Evolutionary conservation across 1,140 invertebrate genomes (phyloP), one percentile per base, ranked within the genome.

Genomic region (Cotesia vestalis): DNA sequence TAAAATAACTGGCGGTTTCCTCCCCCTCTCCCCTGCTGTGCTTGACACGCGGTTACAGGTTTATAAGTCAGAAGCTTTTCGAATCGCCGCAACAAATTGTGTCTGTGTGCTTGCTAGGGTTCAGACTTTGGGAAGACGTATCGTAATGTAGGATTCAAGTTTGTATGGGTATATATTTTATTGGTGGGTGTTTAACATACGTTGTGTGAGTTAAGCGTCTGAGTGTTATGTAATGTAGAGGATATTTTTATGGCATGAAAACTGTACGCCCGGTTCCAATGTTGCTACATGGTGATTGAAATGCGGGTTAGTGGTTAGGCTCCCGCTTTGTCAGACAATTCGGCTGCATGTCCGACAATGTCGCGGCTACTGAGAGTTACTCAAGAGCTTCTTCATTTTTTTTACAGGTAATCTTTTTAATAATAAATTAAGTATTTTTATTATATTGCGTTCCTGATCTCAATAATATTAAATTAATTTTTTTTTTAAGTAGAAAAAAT

Each of bases 41-140:
- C 75, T 77, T 59, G 80, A 81, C 81, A 81, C 77, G 79, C 73
- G 72, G 75, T 81, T 73, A 76, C 75, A 77, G 75, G 73, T 77
- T 82, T 84, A 82, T 84, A 84, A 84, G 78, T 84, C 81, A 83
- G 81, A 83, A 85, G 81, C 80, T 77, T 63, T 68, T 73, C 71
- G 71, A 67, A 73, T 63, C 72, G 78, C 75, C 76, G 77, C 74
- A 79, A 83, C 81, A 83, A 83, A 82, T 82, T 82, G 81, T 82
- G 62, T 69, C 40, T 66, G 66, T 60, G 57, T 73, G 71, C 36
- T 6, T 11, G 11, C 5, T 46, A 27, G 27, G 27, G 27, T 27
- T 27, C 27, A 27, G 27, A 27, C 27, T 27, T 27, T 27, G 27
- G 27, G 27, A 27, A 27, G 27, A 27, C 3, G 27, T 27, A 27